Evolutionary conservation across 2,888 invertebrate species (phyloP), one percentile per base, ranked within the genome.

Genomic region (Acleris cristana): DNA sequence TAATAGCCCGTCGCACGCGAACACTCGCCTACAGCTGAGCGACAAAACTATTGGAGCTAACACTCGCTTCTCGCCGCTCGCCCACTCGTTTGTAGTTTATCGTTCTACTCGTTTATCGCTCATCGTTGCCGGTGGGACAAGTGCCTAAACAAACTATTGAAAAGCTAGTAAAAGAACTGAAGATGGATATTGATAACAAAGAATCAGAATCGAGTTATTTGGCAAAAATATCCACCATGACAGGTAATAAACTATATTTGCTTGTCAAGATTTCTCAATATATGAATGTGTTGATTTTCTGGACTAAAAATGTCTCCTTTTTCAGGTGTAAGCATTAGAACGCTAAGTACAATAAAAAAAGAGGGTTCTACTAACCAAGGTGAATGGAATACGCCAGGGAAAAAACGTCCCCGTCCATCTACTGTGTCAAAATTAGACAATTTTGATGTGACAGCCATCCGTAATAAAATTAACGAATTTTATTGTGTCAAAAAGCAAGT

Each of bases 371-470:
- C 23, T 45, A 57, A 57, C 23, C 45, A 44, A 57, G 45, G 45
- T 19, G 40, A 40, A 19, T 56, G 56, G 56, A 56, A 56, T 56
- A 56, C 56, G 40, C 56, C 56, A 18, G 56, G 40, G 40, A 57
- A 57, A 57, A 57, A 57, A 45, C 45, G 57, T 45, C 45, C 57
- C 7, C 57, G n/a, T 5, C 44, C 12, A 45, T 45, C 23, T n/a
- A 49, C 49, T n/a, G 49, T 56, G 26, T 26, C 26, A 26, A 26
- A 26, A n/a, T 57, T 57, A n/a, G 45, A 57, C 14, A n/a, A 26
- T n/a, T 57, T 57, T 48, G 57, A 57, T 16, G 14, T 57, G 2
- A 10, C 21, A 21, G 57, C 57, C 26, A 57, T 57, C 48, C 45
- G 57, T 5, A 16, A 19, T 16, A 49, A 49, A 18, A 49, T 49